Evolutionary conservation across 1,140 invertebrate species (phyloP).

Genomic region (Notospermus geniculatus): DNA sequence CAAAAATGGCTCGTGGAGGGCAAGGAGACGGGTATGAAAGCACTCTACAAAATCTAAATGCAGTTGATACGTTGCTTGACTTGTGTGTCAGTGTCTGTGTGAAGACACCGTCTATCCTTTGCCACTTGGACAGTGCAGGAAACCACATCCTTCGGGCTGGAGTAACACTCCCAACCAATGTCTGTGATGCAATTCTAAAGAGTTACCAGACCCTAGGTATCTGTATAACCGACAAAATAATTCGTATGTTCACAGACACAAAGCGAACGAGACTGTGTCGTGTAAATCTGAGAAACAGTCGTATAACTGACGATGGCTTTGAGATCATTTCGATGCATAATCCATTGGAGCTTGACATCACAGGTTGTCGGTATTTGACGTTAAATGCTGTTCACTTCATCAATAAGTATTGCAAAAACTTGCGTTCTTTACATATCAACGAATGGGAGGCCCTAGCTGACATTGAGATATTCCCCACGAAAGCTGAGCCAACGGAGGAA

Average conservation of each 20-base stretch:
- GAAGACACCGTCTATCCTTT: not conserved
- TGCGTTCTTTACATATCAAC: conserved; percentile 50
- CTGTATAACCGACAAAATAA: conserved; percentile 15
- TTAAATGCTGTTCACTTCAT: conserved; percentile 62
- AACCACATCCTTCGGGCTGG: conserved; percentile 23
- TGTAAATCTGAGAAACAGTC: conserved; percentile 69
- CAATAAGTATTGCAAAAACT: conserved; percentile 54
- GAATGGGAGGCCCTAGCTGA: conserved; percentile 32
- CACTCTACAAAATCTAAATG: not conserved
- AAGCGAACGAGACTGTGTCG: conserved; percentile 67
- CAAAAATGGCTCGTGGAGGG: too few species aligned
- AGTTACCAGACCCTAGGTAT: conserved; percentile 10
- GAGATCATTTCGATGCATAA: conserved; percentile 69
- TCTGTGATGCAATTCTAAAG: conserved; percentile 61
- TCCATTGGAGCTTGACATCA: conserved; percentile 70
- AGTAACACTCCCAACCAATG: conserved; percentile 67
- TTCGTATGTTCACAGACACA: conserved; percentile 68
- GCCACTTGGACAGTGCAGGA: not conserved
- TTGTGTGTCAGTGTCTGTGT: not conserved
- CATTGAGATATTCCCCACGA: conserved; percentile 23
- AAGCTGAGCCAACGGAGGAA: conserved; percentile 6
- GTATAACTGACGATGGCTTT: conserved; percentile 69
- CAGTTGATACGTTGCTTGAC: not conserved
- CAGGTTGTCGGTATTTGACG: conserved; percentile 69
- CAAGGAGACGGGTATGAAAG: too few species aligned